Evolutionary conservation across 2,888 invertebrate species (phyloP).

Genomic region (Tuberolachnus salignus): DNA sequence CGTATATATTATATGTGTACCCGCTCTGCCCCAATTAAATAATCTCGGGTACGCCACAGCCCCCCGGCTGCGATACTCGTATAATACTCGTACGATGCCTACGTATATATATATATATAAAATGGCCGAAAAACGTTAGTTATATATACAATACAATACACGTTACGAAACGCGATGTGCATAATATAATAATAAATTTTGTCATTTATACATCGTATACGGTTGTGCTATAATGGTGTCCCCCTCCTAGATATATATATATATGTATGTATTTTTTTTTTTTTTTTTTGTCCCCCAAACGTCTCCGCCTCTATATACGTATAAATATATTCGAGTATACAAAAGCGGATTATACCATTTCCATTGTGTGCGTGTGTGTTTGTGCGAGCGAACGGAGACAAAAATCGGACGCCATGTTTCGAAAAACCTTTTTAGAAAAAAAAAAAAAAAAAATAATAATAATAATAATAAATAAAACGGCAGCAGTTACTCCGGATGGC

Average conservation of each 20-base stretch:
- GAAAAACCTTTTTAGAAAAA: conserved; percentile 34
- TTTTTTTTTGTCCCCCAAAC: background rate
- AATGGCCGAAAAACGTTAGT: conserved; percentile 33
- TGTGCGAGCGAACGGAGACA: conserved; percentile 26
- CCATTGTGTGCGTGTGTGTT: conserved; percentile 17
- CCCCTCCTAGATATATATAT: background rate
- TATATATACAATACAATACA: background rate
- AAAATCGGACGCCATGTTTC: conserved; percentile 52
- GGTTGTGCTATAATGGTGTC: background rate
- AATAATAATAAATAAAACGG: too few relatives aligned
- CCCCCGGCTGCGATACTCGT: too few relatives aligned
- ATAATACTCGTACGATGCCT: too few relatives aligned
- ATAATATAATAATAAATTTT: background rate
- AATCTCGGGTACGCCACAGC: too few relatives aligned
- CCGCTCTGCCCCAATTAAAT: too few relatives aligned
- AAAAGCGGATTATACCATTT: conserved; percentile 52
- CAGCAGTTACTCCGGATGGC: too few relatives aligned
- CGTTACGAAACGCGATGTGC: background rate
- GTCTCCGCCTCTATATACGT: conserved; percentile 50
- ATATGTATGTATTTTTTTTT: too few relatives aligned
- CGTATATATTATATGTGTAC: too few relatives aligned
- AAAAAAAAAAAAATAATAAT: conserved; percentile 31
- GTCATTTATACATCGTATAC: background rate
- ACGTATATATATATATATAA: too few relatives aligned
- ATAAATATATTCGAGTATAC: conserved; percentile 6